Conservation (phyloP, 2,888 invertebrate genomes). For the Tipula unca region DNA sequence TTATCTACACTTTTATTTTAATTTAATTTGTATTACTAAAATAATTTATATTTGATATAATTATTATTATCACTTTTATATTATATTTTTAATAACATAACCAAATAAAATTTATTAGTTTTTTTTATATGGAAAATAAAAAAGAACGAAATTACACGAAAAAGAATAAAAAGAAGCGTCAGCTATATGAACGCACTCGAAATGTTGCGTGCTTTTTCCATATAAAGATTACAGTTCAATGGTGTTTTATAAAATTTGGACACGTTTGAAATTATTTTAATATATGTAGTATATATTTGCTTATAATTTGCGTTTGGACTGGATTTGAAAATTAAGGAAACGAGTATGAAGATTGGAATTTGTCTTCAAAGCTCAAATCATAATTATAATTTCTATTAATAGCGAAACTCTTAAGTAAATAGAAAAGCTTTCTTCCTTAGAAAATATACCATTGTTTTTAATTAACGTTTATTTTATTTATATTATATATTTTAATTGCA, state of each 20-base stretch:
- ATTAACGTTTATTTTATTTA: too few relatives aligned
- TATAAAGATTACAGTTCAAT: not conserved
- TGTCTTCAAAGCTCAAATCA: too few relatives aligned
- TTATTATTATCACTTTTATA: not conserved
- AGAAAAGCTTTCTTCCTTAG: too few relatives aligned
- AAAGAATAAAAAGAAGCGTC: slow-evolving; percentile 18
- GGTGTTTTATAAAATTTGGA: not conserved
- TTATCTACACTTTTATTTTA: not conserved
- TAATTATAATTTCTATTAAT: too few relatives aligned
- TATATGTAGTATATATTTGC: too few relatives aligned
- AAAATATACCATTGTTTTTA: too few relatives aligned
- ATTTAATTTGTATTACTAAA: not conserved
- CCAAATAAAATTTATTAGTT: not conserved
- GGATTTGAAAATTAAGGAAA: too few relatives aligned
- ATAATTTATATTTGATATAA: not conserved
- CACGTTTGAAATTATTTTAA: not conserved
- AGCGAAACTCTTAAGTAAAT: too few relatives aligned
- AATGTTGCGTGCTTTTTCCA: not conserved
- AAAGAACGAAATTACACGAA: slow-evolving; percentile 9
- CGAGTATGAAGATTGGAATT: too few relatives aligned
- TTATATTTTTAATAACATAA: slow-evolving; percentile 16
- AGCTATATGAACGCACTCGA: not conserved
- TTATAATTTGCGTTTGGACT: too few relatives aligned
- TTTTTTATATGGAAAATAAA: not conserved
- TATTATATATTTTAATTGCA: too few relatives aligned